A percentile compares a stretch with the other conserved stretches of the same genome.
phyloP scores from a whole-genome alignment of 92 coral and sea anemone species.

The Ricordea florida region DNA sequence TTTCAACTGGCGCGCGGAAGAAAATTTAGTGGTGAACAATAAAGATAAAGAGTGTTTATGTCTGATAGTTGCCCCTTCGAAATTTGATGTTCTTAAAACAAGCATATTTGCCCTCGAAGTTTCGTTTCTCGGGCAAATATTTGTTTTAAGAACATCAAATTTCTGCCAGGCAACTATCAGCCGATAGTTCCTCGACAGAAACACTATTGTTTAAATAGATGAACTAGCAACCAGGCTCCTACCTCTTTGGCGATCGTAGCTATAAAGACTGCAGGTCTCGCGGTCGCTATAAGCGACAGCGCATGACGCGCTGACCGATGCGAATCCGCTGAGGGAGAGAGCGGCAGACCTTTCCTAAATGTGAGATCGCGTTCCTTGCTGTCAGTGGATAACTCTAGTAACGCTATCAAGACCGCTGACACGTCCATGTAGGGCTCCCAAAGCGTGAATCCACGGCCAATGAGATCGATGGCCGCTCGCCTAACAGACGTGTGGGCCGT shows the following conservation, averaged over 20 bases:
- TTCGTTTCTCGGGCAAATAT: no score
- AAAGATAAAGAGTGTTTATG: no score
- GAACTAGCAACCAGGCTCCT: no score
- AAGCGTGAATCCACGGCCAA: slow-evolving; percentile 97
- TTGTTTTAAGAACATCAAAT: no score
- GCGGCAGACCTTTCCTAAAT: slow-evolving; percentile 92
- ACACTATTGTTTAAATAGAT: no score
- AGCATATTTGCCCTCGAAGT: no score
- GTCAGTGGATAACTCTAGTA: slow-evolving; percentile 93
- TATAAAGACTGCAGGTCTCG: slow-evolving; percentile 91
- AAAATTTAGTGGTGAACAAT: no score
- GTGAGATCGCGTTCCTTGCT: slow-evolving; percentile 82
- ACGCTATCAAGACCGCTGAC: slow-evolving; percentile 93
- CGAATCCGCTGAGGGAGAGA: slow-evolving; percentile 97
- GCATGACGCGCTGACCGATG: slow-evolving; percentile 97
- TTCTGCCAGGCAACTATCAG: no score
- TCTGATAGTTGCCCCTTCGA: no score
- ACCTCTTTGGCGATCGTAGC: slow-evolving; percentile 99
- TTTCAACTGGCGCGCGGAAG: no score
- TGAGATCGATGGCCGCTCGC: slow-evolving; percentile 96
- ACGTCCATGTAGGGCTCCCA: slow-evolving; percentile 99
- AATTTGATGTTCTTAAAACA: no score
- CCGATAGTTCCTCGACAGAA: no score
- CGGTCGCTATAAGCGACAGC: slow-evolving; percentile 93
- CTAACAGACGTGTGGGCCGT: slow-evolving; percentile 94